Percentiles rank a stretch among this genome's conserved stretches.
Evolutionary conservation across 2,113 vertebrate species (phyloP).

Genomic region (Datnioides undecimradiatus): DNA sequence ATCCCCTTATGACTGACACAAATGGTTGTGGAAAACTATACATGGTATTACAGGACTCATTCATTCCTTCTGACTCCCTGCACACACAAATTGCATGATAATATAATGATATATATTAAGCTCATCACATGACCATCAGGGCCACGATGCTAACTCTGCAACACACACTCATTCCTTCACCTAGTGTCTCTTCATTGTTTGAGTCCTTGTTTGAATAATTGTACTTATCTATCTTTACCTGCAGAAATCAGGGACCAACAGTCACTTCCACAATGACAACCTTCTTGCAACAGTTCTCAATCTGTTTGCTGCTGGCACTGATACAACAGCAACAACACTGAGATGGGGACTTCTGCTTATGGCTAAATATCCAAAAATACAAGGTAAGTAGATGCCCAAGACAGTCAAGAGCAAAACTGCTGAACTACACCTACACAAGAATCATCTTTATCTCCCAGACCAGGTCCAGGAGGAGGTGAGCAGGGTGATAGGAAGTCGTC

Average conservation of each 20-base stretch:
- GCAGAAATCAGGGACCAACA: conserved; percentile 54
- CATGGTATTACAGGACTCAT: too few species aligned
- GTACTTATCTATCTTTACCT: background rate
- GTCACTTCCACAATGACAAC: conserved; percentile 55
- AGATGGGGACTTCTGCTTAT: conserved; percentile 79
- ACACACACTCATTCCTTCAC: background rate
- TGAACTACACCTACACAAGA: background rate
- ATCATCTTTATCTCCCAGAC: conserved; percentile 15
- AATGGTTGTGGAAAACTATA: too few species aligned
- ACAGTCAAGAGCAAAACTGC: background rate
- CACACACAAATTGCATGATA: too few species aligned
- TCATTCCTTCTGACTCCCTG: too few species aligned
- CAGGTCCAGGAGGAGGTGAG: conserved; percentile 56
- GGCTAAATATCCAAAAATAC: conserved; percentile 83
- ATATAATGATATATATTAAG: too few species aligned
- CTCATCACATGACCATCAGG: too few species aligned
- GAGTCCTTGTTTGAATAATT: background rate
- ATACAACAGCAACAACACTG: conserved; percentile 74
- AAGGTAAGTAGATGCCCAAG: conserved; percentile 71
- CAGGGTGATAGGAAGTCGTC: conserved; percentile 40
- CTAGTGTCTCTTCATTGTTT: too few species aligned
- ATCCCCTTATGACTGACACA: too few species aligned
- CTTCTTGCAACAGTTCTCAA: conserved; percentile 59
- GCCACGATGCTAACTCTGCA: too few species aligned
- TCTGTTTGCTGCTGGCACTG: conserved; percentile 79